Percentiles rank a stretch among this genome's conserved stretches.
These are phyloP conservation scores for Helarctos malayanus DNA, from an alignment of 2,797 vertebrate genomes.

Conservation along the genomic window DNA sequence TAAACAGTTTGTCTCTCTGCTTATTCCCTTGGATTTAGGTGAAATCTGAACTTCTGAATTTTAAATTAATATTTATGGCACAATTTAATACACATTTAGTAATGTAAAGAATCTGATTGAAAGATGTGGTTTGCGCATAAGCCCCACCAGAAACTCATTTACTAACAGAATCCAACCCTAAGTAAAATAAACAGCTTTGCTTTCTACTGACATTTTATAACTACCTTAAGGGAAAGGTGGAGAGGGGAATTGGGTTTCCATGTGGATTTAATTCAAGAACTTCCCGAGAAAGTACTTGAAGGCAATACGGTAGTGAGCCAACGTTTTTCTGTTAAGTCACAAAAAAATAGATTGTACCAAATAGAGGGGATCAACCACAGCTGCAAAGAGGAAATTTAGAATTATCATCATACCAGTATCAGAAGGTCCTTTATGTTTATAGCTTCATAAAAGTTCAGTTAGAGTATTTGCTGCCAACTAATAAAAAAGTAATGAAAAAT, in stretches of 20 bases:
- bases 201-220: constrained; percentile 90
- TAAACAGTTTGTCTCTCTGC: constrained; percentile 75
- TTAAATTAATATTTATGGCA: constrained; percentile 86
- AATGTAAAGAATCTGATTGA: constrained; percentile 85
- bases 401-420: constrained; percentile 91
- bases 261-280: constrained; percentile 90
- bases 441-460: constrained; percentile 91
- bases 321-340: constrained; percentile 88
- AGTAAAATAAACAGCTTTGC: constrained; percentile 90
- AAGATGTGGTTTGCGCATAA: constrained; percentile 85
- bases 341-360: constrained; percentile 84
- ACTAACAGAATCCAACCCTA: constrained; percentile 88
- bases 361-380: constrained; percentile 89
- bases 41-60: constrained; percentile 83
- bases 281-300: constrained; percentile 87
- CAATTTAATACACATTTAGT: constrained; percentile 86
- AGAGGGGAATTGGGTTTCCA: constrained; percentile 85
- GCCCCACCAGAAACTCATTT: constrained; percentile 88
- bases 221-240: constrained; percentile 88
- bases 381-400: constrained; percentile 92
- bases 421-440: constrained; percentile 92
- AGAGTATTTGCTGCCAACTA: constrained; percentile 89
- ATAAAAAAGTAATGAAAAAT: constrained; percentile 91
- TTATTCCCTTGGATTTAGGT: constrained; percentile 74
- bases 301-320: constrained; percentile 88